Evolutionary conservation across 2,113 vertebrate species (phyloP).

Genomic region (Cyprinus carpio): DNA sequence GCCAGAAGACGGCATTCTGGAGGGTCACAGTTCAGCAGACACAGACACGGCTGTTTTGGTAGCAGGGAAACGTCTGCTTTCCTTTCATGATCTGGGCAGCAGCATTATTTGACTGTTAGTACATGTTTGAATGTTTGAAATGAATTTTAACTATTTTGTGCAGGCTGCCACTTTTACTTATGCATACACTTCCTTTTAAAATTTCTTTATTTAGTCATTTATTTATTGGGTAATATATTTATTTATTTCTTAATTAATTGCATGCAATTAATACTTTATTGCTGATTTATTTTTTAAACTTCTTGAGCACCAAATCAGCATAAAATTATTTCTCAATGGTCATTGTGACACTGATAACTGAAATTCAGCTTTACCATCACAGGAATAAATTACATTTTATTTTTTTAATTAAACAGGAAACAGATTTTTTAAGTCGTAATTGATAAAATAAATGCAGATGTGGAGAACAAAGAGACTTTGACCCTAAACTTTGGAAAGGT

Average conservation of each 20-base stretch:
- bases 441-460: neutral
- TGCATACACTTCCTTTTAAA: neutral
- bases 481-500: neutral
- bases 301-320: neutral
- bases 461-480: neutral
- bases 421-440: neutral
- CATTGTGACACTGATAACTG: neutral
- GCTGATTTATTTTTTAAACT: neutral
- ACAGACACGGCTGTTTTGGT: conserved; percentile 36
- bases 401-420: neutral
- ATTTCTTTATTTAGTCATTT: neutral
- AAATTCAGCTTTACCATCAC: neutral
- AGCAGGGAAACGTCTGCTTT: conserved; percentile 44
- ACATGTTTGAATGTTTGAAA: neutral
- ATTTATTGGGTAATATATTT: too few relatives aligned
- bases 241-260: too few relatives aligned
- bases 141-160: neutral
- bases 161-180: neutral
- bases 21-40: conserved; percentile 38
- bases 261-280: too few relatives aligned
- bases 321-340: neutral
- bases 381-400: neutral
- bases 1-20: conserved; percentile 72
- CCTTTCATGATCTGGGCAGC: conserved; percentile 12
- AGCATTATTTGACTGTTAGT: neutral